Evolutionary conservation across 2,113 vertebrate genomes (phyloP).

Genomic region (Merops nubicus): DNA sequence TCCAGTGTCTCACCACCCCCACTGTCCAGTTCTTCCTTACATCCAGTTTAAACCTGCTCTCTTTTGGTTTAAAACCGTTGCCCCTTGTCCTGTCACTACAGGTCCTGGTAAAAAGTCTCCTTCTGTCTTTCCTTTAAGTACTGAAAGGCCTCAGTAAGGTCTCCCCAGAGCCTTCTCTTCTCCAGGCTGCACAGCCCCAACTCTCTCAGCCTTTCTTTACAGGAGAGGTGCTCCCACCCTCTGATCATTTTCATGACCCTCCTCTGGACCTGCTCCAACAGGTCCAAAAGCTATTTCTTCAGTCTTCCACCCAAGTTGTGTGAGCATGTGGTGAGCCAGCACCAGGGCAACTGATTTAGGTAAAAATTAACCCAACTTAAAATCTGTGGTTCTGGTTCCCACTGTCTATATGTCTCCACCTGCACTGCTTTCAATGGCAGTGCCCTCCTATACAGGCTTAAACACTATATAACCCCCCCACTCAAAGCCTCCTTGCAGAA

Average conservation of each 20-base stretch:
- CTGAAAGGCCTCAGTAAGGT: neutral
- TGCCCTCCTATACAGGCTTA: neutral
- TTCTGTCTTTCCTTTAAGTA: neutral
- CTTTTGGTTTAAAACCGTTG: neutral
- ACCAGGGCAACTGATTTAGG: neutral
- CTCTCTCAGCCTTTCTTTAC: neutral
- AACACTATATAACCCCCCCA: neutral
- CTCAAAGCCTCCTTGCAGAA: neutral
- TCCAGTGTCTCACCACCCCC: neutral
- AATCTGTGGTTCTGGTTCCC: neutral
- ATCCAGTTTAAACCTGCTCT: neutral
- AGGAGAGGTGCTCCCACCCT: neutral
- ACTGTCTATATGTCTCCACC: neutral
- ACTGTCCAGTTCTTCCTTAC: neutral
- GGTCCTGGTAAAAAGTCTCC: neutral
- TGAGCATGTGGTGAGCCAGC: neutral
- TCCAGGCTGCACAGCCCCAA: neutral
- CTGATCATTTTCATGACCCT: neutral
- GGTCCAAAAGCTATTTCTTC: neutral
- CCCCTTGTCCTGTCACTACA: neutral
- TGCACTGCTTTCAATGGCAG: neutral
- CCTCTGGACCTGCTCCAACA: neutral
- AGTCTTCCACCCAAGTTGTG: neutral
- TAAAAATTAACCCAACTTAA: neutral
- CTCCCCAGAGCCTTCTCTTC: neutral